phyloP scores from a whole-genome alignment of 92 coral and sea anemone genomes.

The Paragorgia papillata region DNA sequence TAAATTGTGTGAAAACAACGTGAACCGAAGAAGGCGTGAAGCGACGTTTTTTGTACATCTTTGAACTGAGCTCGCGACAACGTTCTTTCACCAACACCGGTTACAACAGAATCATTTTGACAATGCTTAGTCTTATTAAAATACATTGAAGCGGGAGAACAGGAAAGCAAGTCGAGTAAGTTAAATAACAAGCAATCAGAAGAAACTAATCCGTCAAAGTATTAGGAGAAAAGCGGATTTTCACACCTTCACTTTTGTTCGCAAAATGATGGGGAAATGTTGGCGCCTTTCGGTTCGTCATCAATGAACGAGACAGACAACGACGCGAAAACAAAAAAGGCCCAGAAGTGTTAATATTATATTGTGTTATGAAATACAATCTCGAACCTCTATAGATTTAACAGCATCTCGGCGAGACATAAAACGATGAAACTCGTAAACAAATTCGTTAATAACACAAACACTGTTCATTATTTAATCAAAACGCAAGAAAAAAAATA shows the following conservation, averaged over 20 bases:
- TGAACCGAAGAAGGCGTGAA: too few species aligned
- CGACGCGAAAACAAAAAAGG: constrained; percentile 37
- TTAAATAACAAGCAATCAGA: constrained; percentile 22
- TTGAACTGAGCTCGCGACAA: too few species aligned
- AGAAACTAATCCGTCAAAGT: constrained; percentile 43
- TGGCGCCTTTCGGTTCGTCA: constrained; percentile 39
- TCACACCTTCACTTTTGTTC: constrained; percentile 48
- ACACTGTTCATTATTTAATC: neutral
- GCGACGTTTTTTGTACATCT: too few species aligned
- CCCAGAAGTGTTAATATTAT: constrained; percentile 20
- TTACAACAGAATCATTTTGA: too few species aligned
- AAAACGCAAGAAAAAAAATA: neutral
- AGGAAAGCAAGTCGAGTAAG: neutral
- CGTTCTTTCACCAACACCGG: too few species aligned
- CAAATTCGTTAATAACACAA: constrained; percentile 13
- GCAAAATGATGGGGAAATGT: constrained; percentile 42
- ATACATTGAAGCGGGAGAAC: neutral
- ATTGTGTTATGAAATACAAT: too few species aligned
- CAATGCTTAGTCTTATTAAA: neutral
- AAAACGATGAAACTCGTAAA: too few species aligned
- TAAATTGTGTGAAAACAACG: constrained; percentile 3
- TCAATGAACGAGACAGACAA: constrained; percentile 28
- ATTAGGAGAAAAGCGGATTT: constrained; percentile 52
- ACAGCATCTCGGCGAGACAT: too few species aligned
- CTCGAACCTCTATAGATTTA: too few species aligned